Base-by-base conservation (phyloP, 1,140 invertebrate species). In the Cecropterus lyciades region DNA sequence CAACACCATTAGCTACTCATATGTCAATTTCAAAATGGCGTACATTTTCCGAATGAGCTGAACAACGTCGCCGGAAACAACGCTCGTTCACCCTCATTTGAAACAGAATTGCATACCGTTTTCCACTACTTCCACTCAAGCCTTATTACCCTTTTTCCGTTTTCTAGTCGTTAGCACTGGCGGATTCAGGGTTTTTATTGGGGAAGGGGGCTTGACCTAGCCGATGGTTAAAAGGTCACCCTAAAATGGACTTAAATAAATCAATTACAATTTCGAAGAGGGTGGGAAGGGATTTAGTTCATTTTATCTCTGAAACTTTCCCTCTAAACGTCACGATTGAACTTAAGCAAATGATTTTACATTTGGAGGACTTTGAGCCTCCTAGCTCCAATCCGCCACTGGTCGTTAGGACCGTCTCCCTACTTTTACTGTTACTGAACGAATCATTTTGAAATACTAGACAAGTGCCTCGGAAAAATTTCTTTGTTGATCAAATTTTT, bases 121-220 rank as follows among this genome's bases (percentile, higher is more conserved):
- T 55, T 15, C 52, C 45, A 46, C 45, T 43, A 43, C 11, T 62
- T 43, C 48, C 49, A 49, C n/a, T 63, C 27, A 63, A 48, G 16
- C 4, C 59, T 48, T 30, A 62, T 62, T 62, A 62, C 46, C 60
- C 48, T 52, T 52, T 63, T 63, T 42, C 60, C 60, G 48, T 42
- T 63, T 60, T 63, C 20, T 52, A 63, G 16, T 51, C 11, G 37
- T 51, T 51, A 51, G 30, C n/a, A n/a, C n/a, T n/a, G n/a, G n/a
- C n/a, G n/a, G n/a, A n/a, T n/a, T n/a, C n/a, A n/a, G n/a, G n/a
- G n/a, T n/a, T n/a, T n/a, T n/a, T n/a, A n/a, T n/a, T n/a, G n/a
- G n/a, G n/a, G n/a, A n/a, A n/a, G n/a, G n/a, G n/a, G n/a, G n/a
- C n/a, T n/a, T n/a, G n/a, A n/a, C n/a, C n/a, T n/a, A n/a, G n/a